Conservation (phyloP, 1,140 invertebrate genomes). For the Whitmania pigra region DNA sequence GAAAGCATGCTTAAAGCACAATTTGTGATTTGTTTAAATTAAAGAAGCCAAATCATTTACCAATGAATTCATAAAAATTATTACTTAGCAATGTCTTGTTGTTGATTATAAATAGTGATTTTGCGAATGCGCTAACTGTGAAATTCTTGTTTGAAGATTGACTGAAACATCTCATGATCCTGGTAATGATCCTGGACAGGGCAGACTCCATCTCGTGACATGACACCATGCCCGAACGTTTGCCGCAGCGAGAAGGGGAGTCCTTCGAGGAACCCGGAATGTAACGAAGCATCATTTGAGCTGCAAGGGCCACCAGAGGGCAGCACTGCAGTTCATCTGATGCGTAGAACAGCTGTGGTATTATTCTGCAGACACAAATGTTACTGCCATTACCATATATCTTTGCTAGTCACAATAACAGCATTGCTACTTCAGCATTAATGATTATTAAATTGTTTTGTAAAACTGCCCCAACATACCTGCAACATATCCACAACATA, state of each 20-base stretch:
- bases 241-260: too few species aligned
- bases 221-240: slow-evolving; percentile 34
- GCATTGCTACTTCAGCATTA: slow-evolving; percentile 26
- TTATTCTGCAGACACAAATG: slow-evolving; percentile 29
- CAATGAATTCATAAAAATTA: too few species aligned
- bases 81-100: too few species aligned
- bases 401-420: slow-evolving; percentile 31
- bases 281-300: slow-evolving; percentile 13
- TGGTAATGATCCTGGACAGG: slow-evolving; percentile 46
- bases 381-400: not conserved
- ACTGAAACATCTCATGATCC: not conserved
- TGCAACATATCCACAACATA: slow-evolving; percentile 49
- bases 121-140: not conserved
- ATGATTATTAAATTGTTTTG: too few species aligned
- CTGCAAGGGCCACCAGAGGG: slow-evolving; percentile 34
- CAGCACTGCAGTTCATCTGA: slow-evolving; percentile 40
- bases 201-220: slow-evolving; percentile 32
- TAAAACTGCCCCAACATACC: slow-evolving; percentile 44
- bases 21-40: too few species aligned
- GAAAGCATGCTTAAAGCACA: too few species aligned
- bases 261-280: not conserved
- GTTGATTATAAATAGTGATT: not conserved
- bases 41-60: too few species aligned
- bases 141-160: slow-evolving; percentile 1
- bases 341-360: slow-evolving; percentile 39